Base-by-base conservation (phyloP, 2,888 invertebrate species). In the Spisula solida region DNA sequence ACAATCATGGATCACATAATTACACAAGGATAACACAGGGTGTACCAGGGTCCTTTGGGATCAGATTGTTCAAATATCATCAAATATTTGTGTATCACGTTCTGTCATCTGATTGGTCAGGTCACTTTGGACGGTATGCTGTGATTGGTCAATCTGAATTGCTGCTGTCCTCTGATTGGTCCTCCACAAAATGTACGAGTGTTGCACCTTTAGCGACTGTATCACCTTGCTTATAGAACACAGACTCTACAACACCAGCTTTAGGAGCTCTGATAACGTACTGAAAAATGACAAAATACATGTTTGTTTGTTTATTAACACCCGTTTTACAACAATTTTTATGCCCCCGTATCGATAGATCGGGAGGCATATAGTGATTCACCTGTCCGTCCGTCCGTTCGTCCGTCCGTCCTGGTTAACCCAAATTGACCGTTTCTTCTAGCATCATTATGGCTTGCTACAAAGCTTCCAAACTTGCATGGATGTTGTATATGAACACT, bases 191-290 rank as follows among this genome's bases (percentile, higher is more conserved):
- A 81, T 95, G 95, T 18, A 97, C 96, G 16, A 97, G 95, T 25
- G 95, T 93, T 8, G 95, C 95, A 87, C 97, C 96, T 94, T 99
- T 99, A 18, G 98, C 97, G 5, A 99, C 98, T 90, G 98, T 98
- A 94, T 98, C 98, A 0, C 99, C 99, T 89, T 97, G 97, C 88
- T 98, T 97, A 95, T 97, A 98, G 2, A 97, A 96, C 51, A 99
- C 97, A 5, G 97, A 97, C 81, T 98, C 97, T 4, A 99, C 98
- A 10, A 97, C 97, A 81, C 98, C 99, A 95, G 98, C 98, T 79
- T 97, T 97, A 0, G 98, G 98, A 2, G 99, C 98, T 94, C 98
- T 98, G 20, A 99, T 98, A 20, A 99, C 98, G 96, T 99, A 98
- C 97, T 97, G 96, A 55, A 97, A 92, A 34, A 88, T 51, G 89